Base-by-base conservation (phyloP, 2,797 vertebrate species). In the Mallotus villosus region DNA sequence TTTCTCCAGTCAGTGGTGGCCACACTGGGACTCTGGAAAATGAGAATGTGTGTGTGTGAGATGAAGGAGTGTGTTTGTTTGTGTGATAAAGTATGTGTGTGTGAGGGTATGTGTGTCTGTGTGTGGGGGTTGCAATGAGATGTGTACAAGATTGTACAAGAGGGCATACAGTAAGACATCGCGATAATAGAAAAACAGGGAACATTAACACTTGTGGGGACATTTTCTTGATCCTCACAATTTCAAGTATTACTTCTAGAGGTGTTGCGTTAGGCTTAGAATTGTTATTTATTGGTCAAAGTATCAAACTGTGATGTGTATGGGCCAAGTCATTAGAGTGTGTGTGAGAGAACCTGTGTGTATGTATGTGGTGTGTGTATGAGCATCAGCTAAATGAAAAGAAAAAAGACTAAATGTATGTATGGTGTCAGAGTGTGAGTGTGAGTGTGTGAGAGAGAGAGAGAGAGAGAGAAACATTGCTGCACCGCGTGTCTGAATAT, bases 1-100 rank as follows among this genome's bases (percentile, higher is more conserved):
- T 80, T 74, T 78, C 46, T 74, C 58, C 25, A 74, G 53, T 62
- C 49, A 63, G 55, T 46, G 19, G 57, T 32, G 59, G 41, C 67
- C 12, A 17, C 32, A 16, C 21, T 60, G 57, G 68, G n/a, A 68
- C 12, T 14, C 21, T 68, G 66, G 66, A 57, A 57, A 57, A 68
- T 68, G 8, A 60, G 32, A 60, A 24, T 63, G 60, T 32, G 24
- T 27, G 60, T 3, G 24, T 19, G 46, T 19, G 22, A 7, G 41
- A 17, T 22, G 12, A 25, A 34, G 34, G 32, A 2, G 53, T 58
- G 62, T 41, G 29, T 69, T 27, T 68, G 63, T 41, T 49, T 55
- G 65, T 53, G 65, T 51, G 64, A 34, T 29, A 16, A 32, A 21
- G 57, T 59, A 34, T 4, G 32, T 37, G 51, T 25, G 5, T 8